Conservation (phyloP, 2,113 vertebrate species). For the Romanogobio albipinnatus region DNA sequence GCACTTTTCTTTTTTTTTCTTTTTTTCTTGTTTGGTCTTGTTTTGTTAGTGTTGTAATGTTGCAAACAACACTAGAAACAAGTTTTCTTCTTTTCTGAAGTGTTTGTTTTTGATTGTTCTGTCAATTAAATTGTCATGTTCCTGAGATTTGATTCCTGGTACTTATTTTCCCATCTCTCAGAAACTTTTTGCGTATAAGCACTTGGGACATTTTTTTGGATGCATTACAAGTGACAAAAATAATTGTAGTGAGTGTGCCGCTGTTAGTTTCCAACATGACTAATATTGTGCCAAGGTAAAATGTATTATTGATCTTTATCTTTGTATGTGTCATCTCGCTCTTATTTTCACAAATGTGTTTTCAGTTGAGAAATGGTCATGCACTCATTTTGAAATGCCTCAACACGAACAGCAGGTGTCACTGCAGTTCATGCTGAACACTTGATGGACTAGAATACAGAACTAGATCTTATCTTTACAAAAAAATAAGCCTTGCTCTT, state of each 20-base stretch:
- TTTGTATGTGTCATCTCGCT: neutral
- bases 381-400: neutral
- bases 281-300: neutral
- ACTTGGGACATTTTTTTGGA: neutral
- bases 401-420: conserved; percentile 43
- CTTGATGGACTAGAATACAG: neutral
- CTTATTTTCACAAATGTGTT: neutral
- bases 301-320: conserved; percentile 27
- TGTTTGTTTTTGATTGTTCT: conserved; percentile 29
- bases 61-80: neutral
- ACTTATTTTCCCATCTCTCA: conserved; percentile 24
- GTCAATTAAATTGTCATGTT: conserved; percentile 22
- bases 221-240: neutral
- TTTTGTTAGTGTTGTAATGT: neutral
- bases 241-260: neutral
- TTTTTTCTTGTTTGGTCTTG: neutral
- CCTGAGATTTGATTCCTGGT: neutral
- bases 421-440: conserved; percentile 21
- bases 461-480: neutral
- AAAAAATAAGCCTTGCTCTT: neutral
- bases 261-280: neutral
- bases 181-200: neutral
- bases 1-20: too few relatives aligned
- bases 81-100: conserved; percentile 12
- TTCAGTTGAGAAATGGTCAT: neutral